These are phyloP conservation scores for Piaya cayana DNA, from an alignment of 2,113 vertebrate genomes.

Conservation along the genomic window DNA sequence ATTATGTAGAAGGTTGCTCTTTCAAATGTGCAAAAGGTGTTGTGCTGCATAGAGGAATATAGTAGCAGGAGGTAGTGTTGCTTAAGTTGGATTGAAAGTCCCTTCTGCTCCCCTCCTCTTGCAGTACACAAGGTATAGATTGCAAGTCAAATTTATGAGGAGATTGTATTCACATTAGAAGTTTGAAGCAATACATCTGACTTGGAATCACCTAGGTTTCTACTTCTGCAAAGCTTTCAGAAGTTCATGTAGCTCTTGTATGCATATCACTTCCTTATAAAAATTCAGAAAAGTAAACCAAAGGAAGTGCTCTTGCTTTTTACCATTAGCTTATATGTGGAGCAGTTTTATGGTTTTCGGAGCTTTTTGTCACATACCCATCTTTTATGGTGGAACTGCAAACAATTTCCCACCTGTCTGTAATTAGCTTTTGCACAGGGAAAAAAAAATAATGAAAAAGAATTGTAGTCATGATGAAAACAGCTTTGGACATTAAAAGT, in stretches of 20 bases:
- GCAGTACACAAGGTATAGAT: neutral
- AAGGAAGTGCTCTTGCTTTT: neutral
- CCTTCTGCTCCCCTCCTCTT: neutral
- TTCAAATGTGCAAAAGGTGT: neutral
- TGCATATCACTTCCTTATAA: neutral
- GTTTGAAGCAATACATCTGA: neutral
- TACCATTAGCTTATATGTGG: neutral
- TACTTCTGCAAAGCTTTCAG: neutral
- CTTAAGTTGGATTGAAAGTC: neutral
- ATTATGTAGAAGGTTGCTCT: neutral
- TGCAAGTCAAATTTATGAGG: neutral
- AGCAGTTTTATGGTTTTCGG: neutral
- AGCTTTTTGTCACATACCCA: neutral
- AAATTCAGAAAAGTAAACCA: neutral
- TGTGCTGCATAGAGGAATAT: neutral
- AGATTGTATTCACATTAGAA: neutral
- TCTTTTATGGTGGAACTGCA: constrained; percentile 4
- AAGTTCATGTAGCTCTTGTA: neutral
- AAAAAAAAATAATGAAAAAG: neutral
- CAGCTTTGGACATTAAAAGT: neutral
- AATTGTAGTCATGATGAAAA: neutral
- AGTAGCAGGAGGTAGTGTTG: neutral
- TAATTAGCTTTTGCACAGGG: neutral
- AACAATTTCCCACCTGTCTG: constrained; percentile 5
- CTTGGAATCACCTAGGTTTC: neutral